Percentiles rank a stretch among this genome's conserved stretches.
Evolutionary conservation across 2,888 invertebrate species (phyloP).

Genomic region (Thumatha senex): DNA sequence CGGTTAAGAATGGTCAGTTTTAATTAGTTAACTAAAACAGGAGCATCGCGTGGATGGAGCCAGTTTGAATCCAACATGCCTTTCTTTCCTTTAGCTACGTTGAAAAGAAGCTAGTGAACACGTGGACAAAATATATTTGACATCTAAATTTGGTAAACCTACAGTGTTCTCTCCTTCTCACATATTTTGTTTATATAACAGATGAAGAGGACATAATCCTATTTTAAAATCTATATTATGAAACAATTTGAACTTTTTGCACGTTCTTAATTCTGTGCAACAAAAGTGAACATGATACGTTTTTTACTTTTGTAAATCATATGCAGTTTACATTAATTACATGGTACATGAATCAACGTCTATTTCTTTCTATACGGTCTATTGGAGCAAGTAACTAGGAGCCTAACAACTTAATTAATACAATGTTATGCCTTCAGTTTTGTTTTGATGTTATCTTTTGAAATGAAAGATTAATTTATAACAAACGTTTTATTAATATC

Average conservation of each 20-base stretch:
- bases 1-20: no score
- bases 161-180: no score
- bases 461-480: slow-evolving; percentile 33
- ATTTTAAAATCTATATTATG: not conserved
- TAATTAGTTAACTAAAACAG: no score
- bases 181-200: not conserved
- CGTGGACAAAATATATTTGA: no score
- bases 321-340: slow-evolving; percentile 40
- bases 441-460: not conserved
- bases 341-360: slow-evolving; percentile 27
- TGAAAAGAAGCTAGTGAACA: no score
- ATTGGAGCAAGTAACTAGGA: slow-evolving; percentile 21
- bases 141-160: no score
- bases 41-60: no score
- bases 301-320: slow-evolving; percentile 24
- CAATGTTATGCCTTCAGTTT: not conserved
- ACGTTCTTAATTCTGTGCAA: slow-evolving; percentile 9
- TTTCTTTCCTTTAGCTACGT: no score
- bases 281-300: slow-evolving; percentile 17
- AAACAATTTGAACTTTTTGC: not conserved
- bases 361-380: slow-evolving; percentile 16
- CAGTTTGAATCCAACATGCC: no score
- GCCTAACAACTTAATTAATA: not conserved
- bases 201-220: not conserved
- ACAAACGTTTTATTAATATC: slow-evolving; percentile 79